A percentile compares a stretch with the other conserved stretches of the same genome.
Evolutionary conservation across 2,888 invertebrate genomes (phyloP).

Genomic region (Podotricha telesiphe): DNA sequence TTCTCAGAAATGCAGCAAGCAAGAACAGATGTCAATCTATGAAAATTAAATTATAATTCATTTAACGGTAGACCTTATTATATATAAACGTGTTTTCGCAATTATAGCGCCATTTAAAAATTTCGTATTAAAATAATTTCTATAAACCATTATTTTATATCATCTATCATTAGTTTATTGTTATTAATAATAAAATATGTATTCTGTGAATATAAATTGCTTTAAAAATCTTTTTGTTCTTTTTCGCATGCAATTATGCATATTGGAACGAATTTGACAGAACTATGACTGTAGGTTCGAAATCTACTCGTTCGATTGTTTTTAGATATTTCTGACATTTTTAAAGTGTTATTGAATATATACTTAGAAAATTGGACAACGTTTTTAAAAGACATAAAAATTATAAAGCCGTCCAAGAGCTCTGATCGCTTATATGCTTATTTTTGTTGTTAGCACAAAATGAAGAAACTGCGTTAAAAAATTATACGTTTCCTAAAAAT

Average conservation of each 20-base stretch:
- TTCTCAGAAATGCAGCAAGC: constrained; percentile 36
- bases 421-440: too few relatives aligned
- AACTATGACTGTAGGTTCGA: background rate
- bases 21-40: constrained; percentile 40
- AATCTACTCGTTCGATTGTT: background rate
- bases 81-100: constrained; percentile 3
- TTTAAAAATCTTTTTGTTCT: background rate
- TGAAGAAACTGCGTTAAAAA: too few relatives aligned
- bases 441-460: too few relatives aligned
- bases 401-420: too few relatives aligned
- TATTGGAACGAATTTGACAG: background rate
- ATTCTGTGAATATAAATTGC: background rate
- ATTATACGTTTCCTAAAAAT: too few relatives aligned
- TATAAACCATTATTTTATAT: too few relatives aligned
- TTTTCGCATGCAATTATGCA: background rate
- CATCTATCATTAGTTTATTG: background rate
- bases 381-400: too few relatives aligned
- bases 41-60: constrained; percentile 36
- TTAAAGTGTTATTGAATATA: too few relatives aligned
- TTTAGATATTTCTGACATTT: background rate
- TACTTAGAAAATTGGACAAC: too few relatives aligned
- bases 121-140: background rate
- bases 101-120: constrained; percentile 8
- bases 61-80: constrained; percentile 15
- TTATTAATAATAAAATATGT: background rate